Conservation (phyloP, 2,888 invertebrate species). For the Harpalus rufipes region DNA sequence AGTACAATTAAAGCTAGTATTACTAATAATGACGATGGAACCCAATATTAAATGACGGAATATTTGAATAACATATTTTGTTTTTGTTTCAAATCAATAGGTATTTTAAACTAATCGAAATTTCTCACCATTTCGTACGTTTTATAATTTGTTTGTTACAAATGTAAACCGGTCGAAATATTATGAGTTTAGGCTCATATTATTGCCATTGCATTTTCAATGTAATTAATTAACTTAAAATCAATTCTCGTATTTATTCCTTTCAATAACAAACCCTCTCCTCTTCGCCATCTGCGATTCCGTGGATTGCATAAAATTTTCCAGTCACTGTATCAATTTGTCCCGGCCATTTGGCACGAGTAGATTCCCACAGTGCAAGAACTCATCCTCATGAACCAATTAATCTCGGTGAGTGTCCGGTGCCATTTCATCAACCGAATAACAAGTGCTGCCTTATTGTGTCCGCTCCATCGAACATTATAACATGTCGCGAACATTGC, state of each 20-base stretch:
- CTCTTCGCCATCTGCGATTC: neutral
- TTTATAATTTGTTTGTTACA: too few species aligned
- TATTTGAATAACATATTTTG: too few species aligned
- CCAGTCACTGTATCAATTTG: constrained; percentile 34
- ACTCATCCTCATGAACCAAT: constrained; percentile 30
- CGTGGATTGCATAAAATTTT: constrained; percentile 17
- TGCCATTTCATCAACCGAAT: constrained; percentile 42
- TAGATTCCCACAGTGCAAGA: neutral
- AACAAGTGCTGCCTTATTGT: constrained; percentile 33
- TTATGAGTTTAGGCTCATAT: too few species aligned
- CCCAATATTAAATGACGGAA: too few species aligned
- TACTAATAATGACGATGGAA: too few species aligned
- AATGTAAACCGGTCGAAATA: too few species aligned
- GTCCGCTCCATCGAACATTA: constrained; percentile 52
- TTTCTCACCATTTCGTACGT: too few species aligned
- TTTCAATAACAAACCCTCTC: neutral
- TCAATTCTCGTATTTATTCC: neutral
- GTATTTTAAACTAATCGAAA: too few species aligned
- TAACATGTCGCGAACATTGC: constrained; percentile 48
- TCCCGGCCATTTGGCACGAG: constrained; percentile 20
- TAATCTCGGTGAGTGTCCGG: constrained; percentile 46
- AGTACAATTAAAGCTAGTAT: too few species aligned
- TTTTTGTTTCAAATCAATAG: too few species aligned
- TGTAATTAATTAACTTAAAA: neutral
- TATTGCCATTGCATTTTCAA: too few species aligned